Percentiles rank a stretch among this genome's conserved stretches.
Evolutionary conservation across 1,140 invertebrate genomes (phyloP).

Genomic region (Apis laboriosa): DNA sequence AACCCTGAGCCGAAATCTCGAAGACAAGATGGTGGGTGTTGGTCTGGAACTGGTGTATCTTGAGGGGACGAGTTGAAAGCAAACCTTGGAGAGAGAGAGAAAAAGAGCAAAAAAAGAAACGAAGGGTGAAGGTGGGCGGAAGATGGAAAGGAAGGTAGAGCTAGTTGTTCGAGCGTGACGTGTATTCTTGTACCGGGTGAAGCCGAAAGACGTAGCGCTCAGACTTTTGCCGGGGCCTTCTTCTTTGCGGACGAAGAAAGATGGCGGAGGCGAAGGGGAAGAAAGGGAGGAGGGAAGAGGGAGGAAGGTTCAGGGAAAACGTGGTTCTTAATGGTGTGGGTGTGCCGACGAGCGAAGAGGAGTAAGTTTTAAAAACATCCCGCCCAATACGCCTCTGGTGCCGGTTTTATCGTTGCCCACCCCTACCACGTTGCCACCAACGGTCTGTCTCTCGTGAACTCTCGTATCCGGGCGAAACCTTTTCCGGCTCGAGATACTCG

Average conservation of each 20-base stretch:
- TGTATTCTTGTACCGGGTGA: constrained; percentile 69
- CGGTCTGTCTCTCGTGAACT: constrained; percentile 35
- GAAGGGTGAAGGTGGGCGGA: background rate
- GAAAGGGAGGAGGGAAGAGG: constrained; percentile 13
- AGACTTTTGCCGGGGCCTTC: constrained; percentile 51
- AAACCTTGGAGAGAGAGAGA: background rate
- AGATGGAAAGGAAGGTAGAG: constrained; percentile 37
- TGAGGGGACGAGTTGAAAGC: constrained; percentile 4
- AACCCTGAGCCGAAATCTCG: constrained; percentile 49
- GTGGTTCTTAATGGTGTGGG: constrained; percentile 65
- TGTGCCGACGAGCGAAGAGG: constrained; percentile 53
- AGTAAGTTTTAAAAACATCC: constrained; percentile 73
- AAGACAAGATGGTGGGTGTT: constrained; percentile 31
- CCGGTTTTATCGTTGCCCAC: constrained; percentile 62
- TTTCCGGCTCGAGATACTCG: constrained; percentile 45
- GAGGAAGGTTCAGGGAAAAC: constrained; percentile 40
- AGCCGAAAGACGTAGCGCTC: constrained; percentile 55
- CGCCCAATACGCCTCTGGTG: constrained; percentile 53
- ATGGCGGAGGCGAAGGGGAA: constrained; percentile 7
- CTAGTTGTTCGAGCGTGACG: constrained; percentile 72
- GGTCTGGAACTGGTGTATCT: constrained; percentile 44
- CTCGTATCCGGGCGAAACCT: constrained; percentile 47
- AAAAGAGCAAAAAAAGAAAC: constrained; percentile 3
- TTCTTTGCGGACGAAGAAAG: background rate
- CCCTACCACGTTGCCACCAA: background rate